These are phyloP conservation scores for Montifringilla adamsi DNA, from an alignment of 2,113 vertebrate genomes.

Conservation along the genomic window DNA sequence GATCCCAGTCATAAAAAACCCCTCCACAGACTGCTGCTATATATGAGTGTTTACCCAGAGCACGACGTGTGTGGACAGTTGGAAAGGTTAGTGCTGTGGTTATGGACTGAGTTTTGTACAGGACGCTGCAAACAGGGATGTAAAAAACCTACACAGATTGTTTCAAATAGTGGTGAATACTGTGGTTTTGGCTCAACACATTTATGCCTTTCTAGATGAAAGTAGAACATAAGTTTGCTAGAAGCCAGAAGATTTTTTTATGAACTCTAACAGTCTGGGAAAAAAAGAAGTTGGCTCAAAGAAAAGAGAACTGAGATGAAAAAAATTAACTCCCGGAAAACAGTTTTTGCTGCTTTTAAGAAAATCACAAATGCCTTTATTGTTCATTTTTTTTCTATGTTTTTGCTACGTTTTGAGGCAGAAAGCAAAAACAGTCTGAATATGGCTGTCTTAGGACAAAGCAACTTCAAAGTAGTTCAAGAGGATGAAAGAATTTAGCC, in stretches of 20 bases:
- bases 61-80: not conserved
- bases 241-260: slow-evolving; percentile 15
- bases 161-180: not conserved
- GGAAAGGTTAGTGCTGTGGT: not conserved
- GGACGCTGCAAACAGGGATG: not conserved
- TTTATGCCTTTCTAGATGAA: slow-evolving; percentile 43
- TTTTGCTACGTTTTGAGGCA: not conserved
- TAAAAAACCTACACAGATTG: not conserved
- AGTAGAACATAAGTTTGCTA: slow-evolving; percentile 28
- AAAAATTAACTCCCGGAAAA: not conserved
- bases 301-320: not conserved
- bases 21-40: not conserved
- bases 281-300: not conserved
- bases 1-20: not conserved
- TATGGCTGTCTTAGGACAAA: not conserved
- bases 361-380: not conserved
- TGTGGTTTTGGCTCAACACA: not conserved
- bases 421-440: not conserved
- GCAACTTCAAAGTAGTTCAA: not conserved
- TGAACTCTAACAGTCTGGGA: not conserved
- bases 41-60: not conserved
- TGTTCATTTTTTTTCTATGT: not conserved
- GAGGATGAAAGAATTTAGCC: not conserved
- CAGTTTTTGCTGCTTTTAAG: not conserved
- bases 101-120: not conserved